Base-by-base conservation (phyloP, 2,888 invertebrate species). In the Melinaea menophilus region DNA sequence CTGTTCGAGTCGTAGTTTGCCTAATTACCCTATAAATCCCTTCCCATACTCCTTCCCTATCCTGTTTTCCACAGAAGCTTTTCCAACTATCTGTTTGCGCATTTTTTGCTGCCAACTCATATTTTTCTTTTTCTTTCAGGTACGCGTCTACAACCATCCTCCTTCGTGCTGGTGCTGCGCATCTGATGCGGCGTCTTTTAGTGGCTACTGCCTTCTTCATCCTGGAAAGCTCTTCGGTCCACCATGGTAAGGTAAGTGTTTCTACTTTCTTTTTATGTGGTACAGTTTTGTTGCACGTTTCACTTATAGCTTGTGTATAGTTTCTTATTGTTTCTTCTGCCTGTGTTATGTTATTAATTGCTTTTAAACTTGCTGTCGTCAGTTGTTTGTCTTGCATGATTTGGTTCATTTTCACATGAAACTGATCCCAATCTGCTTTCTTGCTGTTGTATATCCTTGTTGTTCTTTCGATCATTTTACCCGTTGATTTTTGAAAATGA, bases 381-480 rank as follows among this genome's bases (percentile, higher is more conserved):
- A 47, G 47, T 11, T 47, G 5, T 4, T 1, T 47, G 9, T 47
- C 47, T 11, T n/a, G n/a, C 47, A 47, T 47, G 47, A 4, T 47
- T 47, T 47, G 47, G 11, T 5, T 4, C 4, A 56, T 5, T 56
- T 61, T 56, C 34, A 46, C 56, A 61, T n/a, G 46, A 56, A 61
- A 61, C 35, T n/a, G 13, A 4, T 4, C 7, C 69, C 66, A 69
- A 22, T 66, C 65, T 35, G 66, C 69, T 56, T 66, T 67, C 9
- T 56, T 61, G 4, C 61, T 69, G 13, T 65, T 66, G 31, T 55
- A 69, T 33, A 47, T 22, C 37, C 69, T 59, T 12, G 69, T 69
- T 0, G 64, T 63, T 7, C 66, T 51, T 5, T 57, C 11, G 1
- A 66, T 63, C 13, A 46, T 35, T 1, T 46, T 37, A 13, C 63